Evolutionary conservation across 2,888 invertebrate genomes (phyloP).

Genomic region (Agrotis segetum): DNA sequence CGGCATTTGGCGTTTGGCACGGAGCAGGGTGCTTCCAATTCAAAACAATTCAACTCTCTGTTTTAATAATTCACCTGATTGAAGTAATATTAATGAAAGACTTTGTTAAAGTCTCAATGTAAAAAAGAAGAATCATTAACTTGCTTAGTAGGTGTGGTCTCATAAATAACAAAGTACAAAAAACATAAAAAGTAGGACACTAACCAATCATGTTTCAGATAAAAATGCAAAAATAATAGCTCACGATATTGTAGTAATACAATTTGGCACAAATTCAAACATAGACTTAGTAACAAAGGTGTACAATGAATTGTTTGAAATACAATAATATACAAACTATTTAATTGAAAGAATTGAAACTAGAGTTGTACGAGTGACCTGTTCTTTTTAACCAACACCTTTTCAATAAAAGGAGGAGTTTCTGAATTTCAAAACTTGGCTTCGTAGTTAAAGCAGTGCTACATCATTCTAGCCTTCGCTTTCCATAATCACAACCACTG

Average conservation of each 20-base stretch:
- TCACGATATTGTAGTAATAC: conserved; percentile 57
- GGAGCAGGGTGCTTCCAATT: no score
- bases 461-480: background rate
- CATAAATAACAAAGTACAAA: conserved; percentile 15
- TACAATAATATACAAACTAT: conserved; percentile 29
- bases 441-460: no score
- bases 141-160: background rate
- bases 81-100: no score
- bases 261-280: conserved; percentile 64
- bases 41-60: no score
- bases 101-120: no score
- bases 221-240: conserved; percentile 49
- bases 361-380: no score
- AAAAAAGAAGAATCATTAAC: background rate
- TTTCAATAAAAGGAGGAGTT: no score
- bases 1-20: no score
- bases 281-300: conserved; percentile 59
- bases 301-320: conserved; percentile 56
- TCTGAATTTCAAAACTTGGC: no score
- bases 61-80: no score
- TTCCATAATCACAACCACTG: background rate
- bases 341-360: conserved; percentile 49
- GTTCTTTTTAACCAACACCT: no score
- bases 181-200: background rate
- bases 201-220: conserved; percentile 36